Percentiles rank a stretch among this genome's conserved stretches.
These are phyloP conservation scores for Drosophila peninsularis DNA, from an alignment of 2,888 invertebrate species.

Conservation along the genomic window DNA sequence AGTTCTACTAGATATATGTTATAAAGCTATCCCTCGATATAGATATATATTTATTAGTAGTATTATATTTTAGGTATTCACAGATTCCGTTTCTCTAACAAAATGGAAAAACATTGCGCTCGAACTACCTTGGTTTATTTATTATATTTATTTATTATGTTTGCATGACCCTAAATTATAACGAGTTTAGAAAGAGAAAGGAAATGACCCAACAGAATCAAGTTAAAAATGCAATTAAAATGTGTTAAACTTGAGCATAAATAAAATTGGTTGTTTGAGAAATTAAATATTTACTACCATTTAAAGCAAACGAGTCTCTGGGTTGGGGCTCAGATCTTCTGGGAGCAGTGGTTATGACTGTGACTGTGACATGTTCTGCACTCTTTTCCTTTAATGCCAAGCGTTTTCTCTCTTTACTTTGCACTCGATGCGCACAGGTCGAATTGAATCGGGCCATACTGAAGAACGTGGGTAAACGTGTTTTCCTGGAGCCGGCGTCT, in stretches of 20 bases:
- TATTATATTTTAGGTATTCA: not conserved
- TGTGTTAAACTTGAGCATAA: conserved; percentile 17
- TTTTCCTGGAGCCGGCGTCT: conserved; percentile 39
- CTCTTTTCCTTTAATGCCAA: conserved; percentile 54
- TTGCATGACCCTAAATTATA: not conserved
- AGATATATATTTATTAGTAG: not conserved
- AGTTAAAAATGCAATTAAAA: conserved; percentile 44
- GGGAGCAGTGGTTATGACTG: conserved; percentile 5
- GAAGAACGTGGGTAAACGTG: conserved; percentile 91
- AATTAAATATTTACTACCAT: conserved; percentile 46
- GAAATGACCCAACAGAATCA: not conserved
- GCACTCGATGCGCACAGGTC: conserved; percentile 83
- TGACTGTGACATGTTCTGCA: conserved; percentile 16
- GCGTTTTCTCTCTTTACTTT: conserved; percentile 36
- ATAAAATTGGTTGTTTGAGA: conserved; percentile 30
- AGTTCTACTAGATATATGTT: too few relatives aligned
- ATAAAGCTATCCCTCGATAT: too few relatives aligned
- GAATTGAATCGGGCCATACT: conserved; percentile 90
- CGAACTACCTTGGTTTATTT: not conserved
- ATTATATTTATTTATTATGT: not conserved
- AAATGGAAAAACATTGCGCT: not conserved
- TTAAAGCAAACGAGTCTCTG: conserved; percentile 22
- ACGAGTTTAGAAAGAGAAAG: not conserved
- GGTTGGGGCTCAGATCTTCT: not conserved
- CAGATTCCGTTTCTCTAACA: not conserved